Base-by-base conservation (phyloP, 2,888 invertebrate genomes). In the Erebia epiphron region DNA sequence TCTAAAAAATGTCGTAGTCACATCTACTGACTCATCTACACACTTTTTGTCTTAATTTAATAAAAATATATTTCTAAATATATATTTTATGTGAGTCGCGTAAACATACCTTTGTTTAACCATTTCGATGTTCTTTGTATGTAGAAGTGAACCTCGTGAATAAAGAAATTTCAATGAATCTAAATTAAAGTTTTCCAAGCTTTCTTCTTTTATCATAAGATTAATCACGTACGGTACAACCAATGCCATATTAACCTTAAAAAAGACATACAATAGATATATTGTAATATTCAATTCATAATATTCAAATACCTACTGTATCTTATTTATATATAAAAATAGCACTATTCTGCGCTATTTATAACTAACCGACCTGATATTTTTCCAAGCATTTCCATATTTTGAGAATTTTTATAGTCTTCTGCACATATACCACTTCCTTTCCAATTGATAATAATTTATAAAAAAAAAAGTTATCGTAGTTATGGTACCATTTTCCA, bases 401-500 rank as follows among this genome's bases (percentile, higher is more conserved):
- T 0, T 71, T 69, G 3, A 76, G 68, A 5, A 81, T 77, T 16
- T 76, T 75, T 0, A 79, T 71, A 0, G 35, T 1, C 35, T 35
- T 82, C 76, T 49, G 82, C 3, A 79, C 70, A 65, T 86, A 90
- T 14, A 89, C 82, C 52, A 89, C 78, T 79, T 81, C 88, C 69
- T 82, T 84, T 64, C 90, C 90, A 54, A 79, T 73, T 21, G 76
- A 76, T n/a, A 91, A 75, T 72, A 86, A 86, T 78, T 87, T 89
- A 75, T 82, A 90, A 1, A 86, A 86, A 80, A 86, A 86, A 71
- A 89, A 90, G 1, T 82, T 84, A 70, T 88, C 88, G 69, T 88
- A 90, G 76, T 87, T 89, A 74, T 87, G 89, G 76, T 83, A 87
- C 90, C 90, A 90, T 73, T 86, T 86, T 56, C 88, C 89, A 68